Evolutionary conservation across 2,113 vertebrate species (phyloP).

Genomic region (Hyperopisus bebe): DNA sequence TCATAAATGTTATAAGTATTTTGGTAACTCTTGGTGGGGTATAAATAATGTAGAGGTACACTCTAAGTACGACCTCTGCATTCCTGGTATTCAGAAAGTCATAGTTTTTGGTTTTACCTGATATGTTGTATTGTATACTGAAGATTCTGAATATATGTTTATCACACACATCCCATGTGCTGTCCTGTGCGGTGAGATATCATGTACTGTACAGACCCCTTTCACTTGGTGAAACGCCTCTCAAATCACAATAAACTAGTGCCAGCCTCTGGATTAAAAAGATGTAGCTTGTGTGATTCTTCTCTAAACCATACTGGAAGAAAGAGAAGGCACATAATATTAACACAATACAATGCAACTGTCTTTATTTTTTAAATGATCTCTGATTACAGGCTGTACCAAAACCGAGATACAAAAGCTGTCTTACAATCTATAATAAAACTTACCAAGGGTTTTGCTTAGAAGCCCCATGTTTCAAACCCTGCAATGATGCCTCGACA

Average conservation of each 20-base stretch:
- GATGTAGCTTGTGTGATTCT: not conserved
- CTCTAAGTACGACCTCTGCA: not conserved
- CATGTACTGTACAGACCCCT: not conserved
- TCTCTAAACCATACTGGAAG: not conserved
- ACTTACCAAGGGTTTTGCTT: not conserved
- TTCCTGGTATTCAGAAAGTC: not conserved
- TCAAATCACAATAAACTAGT: not conserved
- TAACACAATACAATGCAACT: not conserved
- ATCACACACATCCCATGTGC: not conserved
- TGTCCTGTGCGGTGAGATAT: not conserved
- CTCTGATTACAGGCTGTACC: not conserved
- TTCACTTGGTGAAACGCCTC: not conserved
- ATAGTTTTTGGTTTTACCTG: not conserved
- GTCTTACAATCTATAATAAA: not conserved
- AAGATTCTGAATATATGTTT: not conserved
- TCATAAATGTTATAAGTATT: not conserved
- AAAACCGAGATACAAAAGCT: not conserved
- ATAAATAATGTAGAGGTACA: not conserved
- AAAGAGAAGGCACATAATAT: not conserved
- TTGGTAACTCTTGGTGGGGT: not conserved
- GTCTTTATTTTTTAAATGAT: not conserved
- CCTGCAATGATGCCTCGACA: not conserved
- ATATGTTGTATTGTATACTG: not conserved
- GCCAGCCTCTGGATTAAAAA: not conserved
- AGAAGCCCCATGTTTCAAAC: not conserved